Percentiles rank a stretch among this genome's conserved stretches.
phyloP scores from a whole-genome alignment of 2,888 invertebrate genomes.

The Schizotus pectinicornis region DNA sequence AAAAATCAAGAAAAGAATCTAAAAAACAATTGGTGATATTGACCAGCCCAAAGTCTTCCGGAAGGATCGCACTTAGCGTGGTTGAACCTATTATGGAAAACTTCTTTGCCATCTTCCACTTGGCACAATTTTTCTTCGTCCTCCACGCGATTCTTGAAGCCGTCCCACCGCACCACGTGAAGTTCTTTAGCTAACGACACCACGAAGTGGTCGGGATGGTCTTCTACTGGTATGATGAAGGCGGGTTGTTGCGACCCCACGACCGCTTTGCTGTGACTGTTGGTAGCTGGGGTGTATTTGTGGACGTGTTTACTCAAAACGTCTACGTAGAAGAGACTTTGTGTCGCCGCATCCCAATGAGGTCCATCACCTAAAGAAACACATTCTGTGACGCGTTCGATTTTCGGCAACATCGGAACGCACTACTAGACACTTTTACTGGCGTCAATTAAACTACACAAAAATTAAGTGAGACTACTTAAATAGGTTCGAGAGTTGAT shows the following conservation, averaged over 20 bases:
- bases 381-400: constrained; percentile 60
- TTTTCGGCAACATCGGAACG: constrained; percentile 13
- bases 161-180: constrained; percentile 69
- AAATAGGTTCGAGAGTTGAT: constrained; percentile 9
- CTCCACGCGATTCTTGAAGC: constrained; percentile 59
- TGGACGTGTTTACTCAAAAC: constrained; percentile 64
- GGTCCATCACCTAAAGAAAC: constrained; percentile 73
- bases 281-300: constrained; percentile 61
- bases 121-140: constrained; percentile 61
- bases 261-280: constrained; percentile 61
- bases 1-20: no score
- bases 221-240: constrained; percentile 69
- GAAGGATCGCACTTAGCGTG: constrained; percentile 79
- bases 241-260: constrained; percentile 54
- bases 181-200: constrained; percentile 66
- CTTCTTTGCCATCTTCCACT: constrained; percentile 62
- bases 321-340: constrained; percentile 72
- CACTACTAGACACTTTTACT: no score
- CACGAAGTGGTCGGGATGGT: constrained; percentile 64
- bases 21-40: not conserved
- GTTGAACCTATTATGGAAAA: constrained; percentile 67
- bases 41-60: constrained; percentile 69
- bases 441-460: constrained; percentile 12
- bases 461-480: constrained; percentile 9
- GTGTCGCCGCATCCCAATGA: constrained; percentile 69